Evolutionary conservation across 30 jellyfish, hydroid and myxozoan genomes (phyloP), one percentile per base, ranked within the genome.

Genomic region (Chrysaora quinquecirrha): DNA sequence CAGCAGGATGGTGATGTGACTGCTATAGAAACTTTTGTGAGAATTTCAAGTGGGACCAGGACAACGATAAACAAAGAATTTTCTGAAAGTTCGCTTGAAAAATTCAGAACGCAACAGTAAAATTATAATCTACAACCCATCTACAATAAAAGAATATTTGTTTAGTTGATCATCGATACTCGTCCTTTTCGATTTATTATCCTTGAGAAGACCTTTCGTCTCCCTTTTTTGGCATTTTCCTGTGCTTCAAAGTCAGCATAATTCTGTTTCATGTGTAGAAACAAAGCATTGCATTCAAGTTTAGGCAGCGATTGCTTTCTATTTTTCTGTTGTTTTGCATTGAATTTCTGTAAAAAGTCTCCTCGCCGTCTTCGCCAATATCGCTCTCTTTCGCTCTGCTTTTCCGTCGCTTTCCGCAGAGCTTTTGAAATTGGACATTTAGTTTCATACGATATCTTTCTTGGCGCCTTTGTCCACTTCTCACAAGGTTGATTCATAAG

Each of bases 171-270:
- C 82, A 70, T 70, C 3, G 82, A 70, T 20, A 20, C 6, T 18
- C 82, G 82, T 9, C 82, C 82, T 1, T 70, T 70, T 28, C 64
- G 34, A 6, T 43, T 52, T 3, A 70, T 70, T 3, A 70, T 70
- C n/a, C 76, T 75, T 14, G 50, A 25, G 64, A 75, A 52, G 2
- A 64, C 64, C 54, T 60, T 54, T 19, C 25, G 31, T 75, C 87
- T 29, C 0, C 14, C 76, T 25, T n/a, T 0, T 30, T 75, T 75
- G 21, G 30, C 76, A 27, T 20, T 52, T 64, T 75, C 87, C 29
- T 75, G 87, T 11, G 87, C 65, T 35, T 75, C 87, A 30, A 49
- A 75, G 6, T 52, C 87, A 4, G 25, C 65, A 30, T 75, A 75
- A 25, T 56, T 75, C 64, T 75, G 87, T 28, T 22, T 23, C 32